Evolutionary conservation across 2,113 vertebrate genomes (phyloP).

Genomic region (Chitala chitala): DNA sequence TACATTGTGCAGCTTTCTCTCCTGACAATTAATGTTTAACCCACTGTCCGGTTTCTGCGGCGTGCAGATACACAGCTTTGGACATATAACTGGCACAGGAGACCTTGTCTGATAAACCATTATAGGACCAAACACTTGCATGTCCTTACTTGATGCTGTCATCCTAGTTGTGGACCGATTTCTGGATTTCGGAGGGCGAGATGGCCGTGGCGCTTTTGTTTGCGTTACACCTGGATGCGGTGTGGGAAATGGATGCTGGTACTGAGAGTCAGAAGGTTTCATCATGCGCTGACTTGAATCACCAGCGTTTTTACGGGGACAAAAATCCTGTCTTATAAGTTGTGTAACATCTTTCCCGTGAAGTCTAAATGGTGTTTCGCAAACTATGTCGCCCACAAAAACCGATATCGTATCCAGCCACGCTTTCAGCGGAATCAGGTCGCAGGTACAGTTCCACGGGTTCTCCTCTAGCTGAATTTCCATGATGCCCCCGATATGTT

Average conservation of each 20-base stretch:
- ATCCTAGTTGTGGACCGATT: slow-evolving; percentile 78
- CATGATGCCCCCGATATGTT: slow-evolving; percentile 94
- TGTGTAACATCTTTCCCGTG: slow-evolving; percentile 94
- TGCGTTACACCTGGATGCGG: slow-evolving; percentile 72
- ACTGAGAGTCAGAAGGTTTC: slow-evolving; percentile 72
- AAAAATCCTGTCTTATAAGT: slow-evolving; percentile 86
- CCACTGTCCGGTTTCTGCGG: slow-evolving; percentile 94
- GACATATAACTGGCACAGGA: slow-evolving; percentile 93
- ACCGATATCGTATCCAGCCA: slow-evolving; percentile 93
- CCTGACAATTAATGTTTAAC: slow-evolving; percentile 94
- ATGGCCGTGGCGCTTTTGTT: slow-evolving; percentile 80
- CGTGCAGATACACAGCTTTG: slow-evolving; percentile 87
- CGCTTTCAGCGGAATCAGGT: slow-evolving; percentile 86
- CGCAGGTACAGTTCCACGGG: slow-evolving; percentile 95
- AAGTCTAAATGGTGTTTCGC: slow-evolving; percentile 94
- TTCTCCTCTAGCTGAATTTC: slow-evolving; percentile 98
- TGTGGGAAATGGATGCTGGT: slow-evolving; percentile 71
- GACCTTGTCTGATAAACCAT: slow-evolving; percentile 98
- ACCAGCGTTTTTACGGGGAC: slow-evolving; percentile 74
- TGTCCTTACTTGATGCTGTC: slow-evolving; percentile 70
- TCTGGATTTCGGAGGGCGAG: slow-evolving; percentile 84
- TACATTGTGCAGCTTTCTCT: slow-evolving; percentile 83
- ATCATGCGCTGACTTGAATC: slow-evolving; percentile 69
- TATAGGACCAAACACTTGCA: slow-evolving; percentile 92
- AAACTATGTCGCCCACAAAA: slow-evolving; percentile 93